A percentile compares a stretch with the other conserved stretches of the same genome.
Evolutionary conservation across 2,113 vertebrate genomes (phyloP).

Genomic region (Calidris pygmaea): DNA sequence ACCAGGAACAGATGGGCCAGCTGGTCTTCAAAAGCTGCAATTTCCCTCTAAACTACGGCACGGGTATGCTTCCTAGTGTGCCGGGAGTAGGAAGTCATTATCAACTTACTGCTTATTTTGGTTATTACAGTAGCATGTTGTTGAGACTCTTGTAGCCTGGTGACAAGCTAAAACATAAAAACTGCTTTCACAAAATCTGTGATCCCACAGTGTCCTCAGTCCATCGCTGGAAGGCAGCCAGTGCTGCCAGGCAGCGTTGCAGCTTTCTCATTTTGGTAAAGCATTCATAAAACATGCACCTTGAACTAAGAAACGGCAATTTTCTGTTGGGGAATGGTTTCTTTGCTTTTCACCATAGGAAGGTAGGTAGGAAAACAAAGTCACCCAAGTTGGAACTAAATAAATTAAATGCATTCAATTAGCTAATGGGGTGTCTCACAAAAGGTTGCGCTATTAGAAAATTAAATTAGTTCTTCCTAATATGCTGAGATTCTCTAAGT

Average conservation of each 20-base stretch:
- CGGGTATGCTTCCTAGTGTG: background rate
- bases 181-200: background rate
- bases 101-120: background rate
- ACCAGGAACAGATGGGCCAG: background rate
- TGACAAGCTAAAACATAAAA: background rate
- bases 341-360: conserved; percentile 11
- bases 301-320: background rate
- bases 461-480: conserved; percentile 30
- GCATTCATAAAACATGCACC: background rate
- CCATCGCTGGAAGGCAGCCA: background rate
- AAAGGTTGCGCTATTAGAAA: background rate
- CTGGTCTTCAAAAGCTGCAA: background rate
- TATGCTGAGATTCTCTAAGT: background rate
- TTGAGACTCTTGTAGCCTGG: background rate
- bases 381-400: conserved; percentile 4
- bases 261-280: background rate
- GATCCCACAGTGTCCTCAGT: background rate
- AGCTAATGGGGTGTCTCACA: conserved; percentile 43
- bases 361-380: conserved; percentile 33
- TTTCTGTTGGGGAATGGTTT: background rate
- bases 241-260: background rate
- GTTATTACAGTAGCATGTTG: background rate
- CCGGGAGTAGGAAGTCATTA: background rate
- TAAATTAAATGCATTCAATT: conserved; percentile 37
- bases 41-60: background rate